Conservation (phyloP, 2,888 invertebrate genomes). For the Pachydiplax longipennis region DNA sequence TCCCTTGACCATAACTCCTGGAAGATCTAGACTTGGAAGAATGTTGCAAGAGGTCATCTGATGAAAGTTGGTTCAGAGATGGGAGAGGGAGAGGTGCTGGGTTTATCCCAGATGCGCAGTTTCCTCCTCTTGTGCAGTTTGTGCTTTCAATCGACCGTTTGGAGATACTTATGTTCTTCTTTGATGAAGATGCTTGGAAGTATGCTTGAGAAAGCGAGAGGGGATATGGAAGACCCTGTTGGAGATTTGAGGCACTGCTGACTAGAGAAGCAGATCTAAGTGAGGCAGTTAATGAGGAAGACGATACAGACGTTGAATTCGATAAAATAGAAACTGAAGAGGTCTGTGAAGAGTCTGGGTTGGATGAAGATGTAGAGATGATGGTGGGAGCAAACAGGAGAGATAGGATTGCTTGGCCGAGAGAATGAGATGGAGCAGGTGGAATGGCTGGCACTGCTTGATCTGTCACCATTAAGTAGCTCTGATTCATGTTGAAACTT, state of each 20-base stretch:
- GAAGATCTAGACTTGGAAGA: neutral
- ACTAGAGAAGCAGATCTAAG: neutral
- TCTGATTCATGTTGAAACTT: neutral
- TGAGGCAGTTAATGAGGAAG: slow-evolving; percentile 5
- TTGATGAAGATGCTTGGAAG: neutral
- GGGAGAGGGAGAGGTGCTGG: neutral
- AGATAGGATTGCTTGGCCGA: neutral
- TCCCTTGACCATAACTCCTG: slow-evolving; percentile 16
- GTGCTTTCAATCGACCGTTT: neutral
- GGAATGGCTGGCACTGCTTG: neutral
- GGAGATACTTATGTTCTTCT: neutral
- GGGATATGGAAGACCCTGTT: neutral
- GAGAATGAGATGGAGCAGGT: neutral
- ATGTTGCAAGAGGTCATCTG: neutral
- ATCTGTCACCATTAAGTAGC: slow-evolving; percentile 2
- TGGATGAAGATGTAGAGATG: neutral
- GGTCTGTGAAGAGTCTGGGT: neutral
- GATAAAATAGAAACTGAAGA: neutral
- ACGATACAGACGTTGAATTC: neutral
- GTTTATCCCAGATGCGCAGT: neutral
- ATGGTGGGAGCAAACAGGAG: neutral
- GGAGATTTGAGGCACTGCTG: neutral
- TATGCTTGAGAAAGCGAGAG: neutral
- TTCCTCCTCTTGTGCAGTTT: neutral
- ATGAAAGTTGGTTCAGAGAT: neutral